Evolutionary conservation across 2,888 invertebrate genomes (phyloP).

Genomic region (Blastobasis adustella): DNA sequence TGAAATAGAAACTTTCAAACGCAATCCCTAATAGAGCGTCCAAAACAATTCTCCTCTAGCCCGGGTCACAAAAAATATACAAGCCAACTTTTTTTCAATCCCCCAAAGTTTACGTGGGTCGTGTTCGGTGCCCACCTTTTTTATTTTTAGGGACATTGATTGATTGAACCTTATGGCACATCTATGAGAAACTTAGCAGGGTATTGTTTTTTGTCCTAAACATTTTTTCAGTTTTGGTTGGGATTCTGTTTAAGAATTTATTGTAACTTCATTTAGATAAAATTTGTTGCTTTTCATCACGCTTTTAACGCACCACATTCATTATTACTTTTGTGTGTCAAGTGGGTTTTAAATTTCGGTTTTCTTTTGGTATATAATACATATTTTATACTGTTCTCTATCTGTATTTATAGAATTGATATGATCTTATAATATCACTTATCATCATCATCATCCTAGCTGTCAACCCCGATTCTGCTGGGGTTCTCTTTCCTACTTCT

Average conservation of each 20-base stretch:
- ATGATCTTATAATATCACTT: neutral
- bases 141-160: constrained; percentile 71
- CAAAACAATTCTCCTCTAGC: constrained; percentile 49
- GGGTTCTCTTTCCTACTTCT: too few relatives aligned
- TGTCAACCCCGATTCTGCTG: too few relatives aligned
- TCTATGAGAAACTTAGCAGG: constrained; percentile 62
- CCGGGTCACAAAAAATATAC: constrained; percentile 52
- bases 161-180: constrained; percentile 67
- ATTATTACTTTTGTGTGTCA: too few relatives aligned
- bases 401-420: constrained; percentile 2
- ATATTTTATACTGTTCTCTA: constrained; percentile 5
- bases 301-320: neutral
- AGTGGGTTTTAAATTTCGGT: too few relatives aligned
- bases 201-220: constrained; percentile 54
- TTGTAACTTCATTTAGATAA: constrained; percentile 66
- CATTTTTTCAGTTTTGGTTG: constrained; percentile 39
- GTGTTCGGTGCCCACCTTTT: constrained; percentile 53
- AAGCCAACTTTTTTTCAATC: constrained; percentile 54
- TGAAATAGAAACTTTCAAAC: constrained; percentile 36
- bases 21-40: constrained; percentile 44
- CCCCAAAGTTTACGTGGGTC: constrained; percentile 65
- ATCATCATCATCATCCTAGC: too few relatives aligned
- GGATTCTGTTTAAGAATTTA: constrained; percentile 44
- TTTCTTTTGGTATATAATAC: constrained; percentile 7
- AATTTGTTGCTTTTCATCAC: constrained; percentile 28